phyloP scores from a whole-genome alignment of 2,113 vertebrate genomes.

The Brienomyrus longianalis region DNA sequence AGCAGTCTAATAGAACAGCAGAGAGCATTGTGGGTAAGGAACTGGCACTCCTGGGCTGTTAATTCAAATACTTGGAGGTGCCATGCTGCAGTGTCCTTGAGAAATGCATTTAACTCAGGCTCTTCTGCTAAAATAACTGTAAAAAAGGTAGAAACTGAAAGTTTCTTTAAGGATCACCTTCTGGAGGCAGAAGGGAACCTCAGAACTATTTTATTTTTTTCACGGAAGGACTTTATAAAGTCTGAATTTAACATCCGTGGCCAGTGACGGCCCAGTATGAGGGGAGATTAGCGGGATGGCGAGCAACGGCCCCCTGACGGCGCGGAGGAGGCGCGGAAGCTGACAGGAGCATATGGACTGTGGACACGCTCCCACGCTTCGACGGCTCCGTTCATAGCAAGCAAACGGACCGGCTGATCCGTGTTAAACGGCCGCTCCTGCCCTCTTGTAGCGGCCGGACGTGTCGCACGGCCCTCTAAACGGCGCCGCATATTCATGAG shows the following conservation, averaged over 20 bases:
- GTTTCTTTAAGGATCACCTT: background rate
- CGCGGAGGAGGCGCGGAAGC: background rate
- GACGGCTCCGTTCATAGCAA: conserved; percentile 21
- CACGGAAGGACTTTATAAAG: background rate
- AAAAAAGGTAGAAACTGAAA: background rate
- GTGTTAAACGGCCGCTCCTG: conserved; percentile 40
- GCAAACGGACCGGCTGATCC: conserved; percentile 39
- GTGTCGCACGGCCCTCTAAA: conserved; percentile 46
- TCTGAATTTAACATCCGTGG: background rate
- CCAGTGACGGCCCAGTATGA: background rate
- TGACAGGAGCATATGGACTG: background rate
- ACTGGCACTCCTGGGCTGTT: background rate
- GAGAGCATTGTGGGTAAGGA: background rate
- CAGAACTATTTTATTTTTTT: background rate
- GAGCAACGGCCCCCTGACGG: background rate
- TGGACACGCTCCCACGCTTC: conserved; percentile 26
- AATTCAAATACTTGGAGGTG: background rate
- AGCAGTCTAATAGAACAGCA: background rate
- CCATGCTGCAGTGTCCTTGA: background rate
- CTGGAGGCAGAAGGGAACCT: background rate
- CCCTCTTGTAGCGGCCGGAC: conserved; percentile 41
- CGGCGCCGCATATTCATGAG: conserved; percentile 59
- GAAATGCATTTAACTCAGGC: background rate
- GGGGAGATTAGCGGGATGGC: background rate
- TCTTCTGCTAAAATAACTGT: background rate